Base-by-base conservation (phyloP, 2,888 invertebrate species). In the Argyresthia goedartella region DNA sequence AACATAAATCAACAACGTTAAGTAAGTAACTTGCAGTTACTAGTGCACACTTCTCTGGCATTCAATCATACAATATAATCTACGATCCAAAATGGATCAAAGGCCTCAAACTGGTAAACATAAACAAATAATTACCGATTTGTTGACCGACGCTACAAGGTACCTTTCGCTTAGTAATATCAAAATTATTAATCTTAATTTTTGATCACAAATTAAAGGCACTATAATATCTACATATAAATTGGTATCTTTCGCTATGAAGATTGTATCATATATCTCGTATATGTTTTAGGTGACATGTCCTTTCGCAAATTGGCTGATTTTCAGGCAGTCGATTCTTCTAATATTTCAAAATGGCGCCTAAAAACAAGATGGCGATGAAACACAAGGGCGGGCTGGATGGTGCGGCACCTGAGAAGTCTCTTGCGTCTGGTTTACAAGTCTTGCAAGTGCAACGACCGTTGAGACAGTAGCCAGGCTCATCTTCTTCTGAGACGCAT, bases 381-480 rank as follows among this genome's bases (percentile, higher is more conserved):
- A 62, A 43, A 47, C 63, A 52, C 6, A 65, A 52, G 16, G 69
- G 64, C 42, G 70, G 69, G 43, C 63, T 64, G 9, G 69, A 59
- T 10, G 72, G 45, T 1, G 72, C 63, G 1, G 76, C 78, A 16
- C 69, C 76, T 33, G 71, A 75, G 55, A 81, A 85, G 60, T 84
- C 85, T 8, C 64, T 67, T 0, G 79, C 78, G 56, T 85, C 81
- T 0, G 85, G 85, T 0, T 73, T 63, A 53, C 87, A 87, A 0
- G 73, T 82, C 61, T 80, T 78, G 63, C 87, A 87, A 0, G 82
- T 85, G 59, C 87, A 87, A 15, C 78, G 72, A 0, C 84, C 85
- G 0, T 74, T 63, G 0, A 78, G 63, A 56, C 87, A 87, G 64
- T 79, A 84, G 0, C 86, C 87, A 0, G 79, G 82, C 55, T 85